phyloP scores from a whole-genome alignment of 2,888 invertebrate species.

The Silvanus unidentatus region DNA sequence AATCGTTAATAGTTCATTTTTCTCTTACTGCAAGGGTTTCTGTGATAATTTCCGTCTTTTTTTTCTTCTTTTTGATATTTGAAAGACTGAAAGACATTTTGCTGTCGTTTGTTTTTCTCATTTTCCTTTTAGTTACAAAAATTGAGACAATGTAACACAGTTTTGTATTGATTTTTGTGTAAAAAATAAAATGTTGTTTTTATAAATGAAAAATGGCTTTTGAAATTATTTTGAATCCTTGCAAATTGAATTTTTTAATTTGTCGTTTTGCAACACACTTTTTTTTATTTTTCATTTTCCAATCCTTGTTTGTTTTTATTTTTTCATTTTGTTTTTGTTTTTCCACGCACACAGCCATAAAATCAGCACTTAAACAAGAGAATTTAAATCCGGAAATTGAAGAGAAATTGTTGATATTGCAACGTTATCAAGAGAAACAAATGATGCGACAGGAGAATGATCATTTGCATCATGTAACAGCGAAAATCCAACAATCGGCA shows the following conservation, averaged over 20 bases:
- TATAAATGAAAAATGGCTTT: slow-evolving; percentile 30
- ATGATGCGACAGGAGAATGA: slow-evolving; percentile 63
- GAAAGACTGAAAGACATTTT: slow-evolving; percentile 23
- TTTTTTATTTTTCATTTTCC: slow-evolving; percentile 21
- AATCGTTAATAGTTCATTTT: slow-evolving; percentile 12
- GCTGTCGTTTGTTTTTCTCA: slow-evolving; percentile 11
- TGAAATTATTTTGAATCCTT: slow-evolving; percentile 32
- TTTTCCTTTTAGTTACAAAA: slow-evolving; percentile 21
- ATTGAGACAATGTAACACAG: slow-evolving; percentile 22
- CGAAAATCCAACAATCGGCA: slow-evolving; percentile 19
- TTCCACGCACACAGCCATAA: slow-evolving; percentile 60
- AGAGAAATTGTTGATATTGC: slow-evolving; percentile 82
- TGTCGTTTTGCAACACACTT: slow-evolving; percentile 43
- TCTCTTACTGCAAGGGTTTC: slow-evolving; percentile 28
- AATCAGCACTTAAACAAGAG: slow-evolving; percentile 86
- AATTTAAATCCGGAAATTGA: slow-evolving; percentile 89
- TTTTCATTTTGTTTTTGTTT: neutral
- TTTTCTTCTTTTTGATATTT: slow-evolving; percentile 21
- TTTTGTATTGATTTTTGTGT: slow-evolving; percentile 19
- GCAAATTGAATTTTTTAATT: slow-evolving; percentile 30
- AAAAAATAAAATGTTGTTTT: slow-evolving; percentile 33
- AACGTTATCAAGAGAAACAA: slow-evolving; percentile 76
- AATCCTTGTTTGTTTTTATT: slow-evolving; percentile 10
- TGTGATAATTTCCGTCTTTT: slow-evolving; percentile 32
- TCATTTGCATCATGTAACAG: slow-evolving; percentile 32